Evolutionary conservation across 1,140 invertebrate genomes (phyloP), one percentile per base, ranked within the genome.

Genomic region (Sarcophaga bullata): DNA sequence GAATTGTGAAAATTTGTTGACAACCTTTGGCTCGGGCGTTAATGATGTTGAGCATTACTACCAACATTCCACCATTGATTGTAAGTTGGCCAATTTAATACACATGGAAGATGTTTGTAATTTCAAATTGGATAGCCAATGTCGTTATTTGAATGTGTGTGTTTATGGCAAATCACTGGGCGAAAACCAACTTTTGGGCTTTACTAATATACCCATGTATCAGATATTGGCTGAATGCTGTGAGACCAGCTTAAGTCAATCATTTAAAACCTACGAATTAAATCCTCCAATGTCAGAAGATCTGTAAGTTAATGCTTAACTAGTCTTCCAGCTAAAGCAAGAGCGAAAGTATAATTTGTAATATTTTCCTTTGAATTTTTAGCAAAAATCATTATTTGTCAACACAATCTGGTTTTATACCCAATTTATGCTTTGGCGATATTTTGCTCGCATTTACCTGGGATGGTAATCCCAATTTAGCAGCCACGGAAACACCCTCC

Each of bases 401-500:
- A 54, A 92, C 91, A 48, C 95, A 94, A 91, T 95, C 96, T 0
- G 97, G 97, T 11, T 98, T 98, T 90, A 96, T 98, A 89, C 94
- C 95, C 6, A 94, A 94, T 49, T 92, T 98, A 10, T 98, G 97
- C 89, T 97, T 96, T 87, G 97, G 97, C 3, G 97, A 98, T 87
- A 94, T 97, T 62, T 92, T 96, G 5, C 91, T 98, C 0, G 95
- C 94, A n/a, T 97, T 98, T 90, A 91, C 93, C 50, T 96, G 95
- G 94, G 90, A 92, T 78, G 89, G 88, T 10, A 89, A 87, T 85
- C 87, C 88, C 6, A 88, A 87, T 83, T 83, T 85, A 84, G 10
- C 37, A 7, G 19, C 62, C 1, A 76, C n/a, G 11, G 83, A 84
- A 17, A 68, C 82, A n/a, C 72, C 58, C 68, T 47, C 73, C 5